Evolutionary conservation across 2,888 invertebrate species (phyloP).

Genomic region (Oithona nana): DNA sequence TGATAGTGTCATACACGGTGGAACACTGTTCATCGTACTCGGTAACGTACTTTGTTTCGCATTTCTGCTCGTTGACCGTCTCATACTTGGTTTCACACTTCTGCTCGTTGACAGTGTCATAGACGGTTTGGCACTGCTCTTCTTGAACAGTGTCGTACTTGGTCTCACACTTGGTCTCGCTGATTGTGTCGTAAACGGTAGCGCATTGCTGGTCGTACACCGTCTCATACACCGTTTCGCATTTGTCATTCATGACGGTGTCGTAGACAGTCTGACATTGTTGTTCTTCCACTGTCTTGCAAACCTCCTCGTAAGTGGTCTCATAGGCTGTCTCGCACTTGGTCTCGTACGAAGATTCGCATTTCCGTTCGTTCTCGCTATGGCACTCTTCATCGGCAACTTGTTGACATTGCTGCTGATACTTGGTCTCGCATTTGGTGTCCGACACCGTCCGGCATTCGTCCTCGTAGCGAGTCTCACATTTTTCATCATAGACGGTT

Average conservation of each 20-base stretch:
- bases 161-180: slow-evolving; percentile 8
- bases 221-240: slow-evolving; percentile 15
- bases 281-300: slow-evolving; percentile 4
- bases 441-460: slow-evolving; percentile 12
- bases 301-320: slow-evolving; percentile 11
- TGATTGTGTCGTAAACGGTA: slow-evolving; percentile 12
- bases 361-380: slow-evolving; percentile 10
- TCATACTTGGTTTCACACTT: slow-evolving; percentile 17
- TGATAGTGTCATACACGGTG: slow-evolving; percentile 4
- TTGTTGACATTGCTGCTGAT: slow-evolving; percentile 11
- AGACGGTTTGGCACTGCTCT: slow-evolving; percentile 12
- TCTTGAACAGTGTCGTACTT: slow-evolving; percentile 14
- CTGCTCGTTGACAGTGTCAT: slow-evolving; percentile 15
- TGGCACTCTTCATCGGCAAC: slow-evolving; percentile 13
- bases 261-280: slow-evolving; percentile 14
- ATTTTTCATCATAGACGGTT: slow-evolving; percentile 16
- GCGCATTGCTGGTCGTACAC: slow-evolving; percentile 6
- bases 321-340: slow-evolving; percentile 11
- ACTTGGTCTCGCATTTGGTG: slow-evolving; percentile 8
- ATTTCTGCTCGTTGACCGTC: slow-evolving; percentile 14
- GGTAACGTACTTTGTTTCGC: slow-evolving; percentile 13
- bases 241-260: slow-evolving; percentile 8
- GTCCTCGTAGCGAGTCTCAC: slow-evolving; percentile 17
- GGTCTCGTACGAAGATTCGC: slow-evolving; percentile 10
- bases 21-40: slow-evolving; percentile 13